Evolutionary conservation across 2,888 invertebrate genomes (phyloP), one percentile per base, ranked within the genome.

Genomic region (Pandemis cinnamomeana): DNA sequence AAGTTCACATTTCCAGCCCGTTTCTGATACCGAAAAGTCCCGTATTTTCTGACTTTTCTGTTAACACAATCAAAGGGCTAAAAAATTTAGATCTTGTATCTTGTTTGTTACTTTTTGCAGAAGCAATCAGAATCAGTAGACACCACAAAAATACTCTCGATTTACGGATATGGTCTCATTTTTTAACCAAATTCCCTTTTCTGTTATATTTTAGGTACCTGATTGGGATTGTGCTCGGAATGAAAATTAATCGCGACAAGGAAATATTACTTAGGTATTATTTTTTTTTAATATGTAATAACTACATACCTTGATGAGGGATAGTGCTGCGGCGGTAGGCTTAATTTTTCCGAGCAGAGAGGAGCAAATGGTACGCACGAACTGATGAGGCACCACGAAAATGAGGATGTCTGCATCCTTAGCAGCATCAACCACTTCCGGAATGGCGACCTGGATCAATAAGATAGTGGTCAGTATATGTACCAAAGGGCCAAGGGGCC

Each of bases 301-400:
- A 11, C 27, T 15, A 61, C n/a, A 20, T 72, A 98, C 99, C 96
- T 99, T 99, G 84, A 99, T 99, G 69, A 99, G 95, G 0, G 99
- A 99, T 71, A 99, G 95, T 51, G 97, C 99, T 79, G 98, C 95
- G 1, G 99, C 99, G 63, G 96, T 96, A 13, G 97, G 95, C 90
- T 99, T 99, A 78, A 99, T 97, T 90, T 97, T 97, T 71, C 99
- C 99, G 63, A 95, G 89, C 71, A 99, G 94, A 70, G 97, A 96
- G 72, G 96, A 96, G 91, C 99, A 99, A 85, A 99, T 95, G 72
- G 96, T 96, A 76, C 96, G 95, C 77, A 99, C 97, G 89, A 99
- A 99, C 94, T 99, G 99, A 95, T 99, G 99, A 44, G 99, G 99
- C 46, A 99, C 96, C 60, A 99, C 99, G 90, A 99, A 99, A 79